Evolutionary conservation across 2,797 vertebrate genomes (phyloP).

Genomic region (Girardinus metallicus): DNA sequence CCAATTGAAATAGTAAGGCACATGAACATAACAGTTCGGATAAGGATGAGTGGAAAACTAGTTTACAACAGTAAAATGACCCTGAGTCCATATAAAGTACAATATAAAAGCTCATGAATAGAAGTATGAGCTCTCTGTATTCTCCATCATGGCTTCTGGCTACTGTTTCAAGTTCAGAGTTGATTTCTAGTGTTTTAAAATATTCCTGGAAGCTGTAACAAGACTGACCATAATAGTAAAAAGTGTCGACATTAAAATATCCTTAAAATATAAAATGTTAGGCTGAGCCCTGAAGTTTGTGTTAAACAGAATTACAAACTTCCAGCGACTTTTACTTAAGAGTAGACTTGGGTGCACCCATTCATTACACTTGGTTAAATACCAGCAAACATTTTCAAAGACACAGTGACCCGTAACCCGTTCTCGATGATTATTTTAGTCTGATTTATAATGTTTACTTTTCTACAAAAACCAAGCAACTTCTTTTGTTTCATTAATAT

Average conservation of each 20-base stretch:
- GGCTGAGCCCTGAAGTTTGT: neutral
- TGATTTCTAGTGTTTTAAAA: neutral
- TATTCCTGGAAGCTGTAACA: neutral
- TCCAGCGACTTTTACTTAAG: neutral
- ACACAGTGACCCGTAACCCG: neutral
- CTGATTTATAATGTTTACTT: neutral
- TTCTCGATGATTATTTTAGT: neutral
- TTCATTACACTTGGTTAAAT: neutral
- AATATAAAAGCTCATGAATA: neutral
- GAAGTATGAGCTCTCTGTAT: neutral
- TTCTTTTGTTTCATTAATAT: neutral
- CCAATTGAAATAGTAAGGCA: neutral
- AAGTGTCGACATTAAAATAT: neutral
- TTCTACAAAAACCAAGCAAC: neutral
- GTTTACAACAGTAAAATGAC: neutral
- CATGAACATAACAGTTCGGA: neutral
- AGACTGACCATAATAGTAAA: neutral
- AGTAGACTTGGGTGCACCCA: neutral
- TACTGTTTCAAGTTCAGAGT: neutral
- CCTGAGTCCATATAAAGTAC: neutral
- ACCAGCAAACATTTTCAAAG: neutral
- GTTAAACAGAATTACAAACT: neutral
- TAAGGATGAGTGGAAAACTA: too few relatives aligned
- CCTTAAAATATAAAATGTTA: neutral
- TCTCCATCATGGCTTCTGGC: neutral